Evolutionary conservation across 2,113 vertebrate genomes (phyloP).

Genomic region (Callocephalon fimbriatum): DNA sequence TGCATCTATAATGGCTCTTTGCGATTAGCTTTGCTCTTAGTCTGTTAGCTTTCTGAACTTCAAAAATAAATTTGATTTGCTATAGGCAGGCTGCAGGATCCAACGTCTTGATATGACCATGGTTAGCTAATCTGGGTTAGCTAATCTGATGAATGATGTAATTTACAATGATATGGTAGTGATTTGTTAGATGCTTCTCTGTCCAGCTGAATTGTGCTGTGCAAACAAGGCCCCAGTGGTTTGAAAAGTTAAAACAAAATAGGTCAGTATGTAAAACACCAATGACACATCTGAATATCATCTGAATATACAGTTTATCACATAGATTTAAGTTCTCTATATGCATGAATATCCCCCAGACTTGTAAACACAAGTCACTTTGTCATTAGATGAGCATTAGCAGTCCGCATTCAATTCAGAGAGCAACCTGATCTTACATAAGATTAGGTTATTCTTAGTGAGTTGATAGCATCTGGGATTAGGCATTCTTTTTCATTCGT

Average conservation of each 20-base stretch:
- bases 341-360: not conserved
- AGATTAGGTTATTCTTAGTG: conserved; percentile 14
- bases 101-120: not conserved
- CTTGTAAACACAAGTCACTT: not conserved
- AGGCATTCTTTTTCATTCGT: conserved; percentile 42
- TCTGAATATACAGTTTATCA: not conserved
- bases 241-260: not conserved
- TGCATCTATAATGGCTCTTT: not conserved
- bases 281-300: not conserved
- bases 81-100: not conserved
- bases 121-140: not conserved
- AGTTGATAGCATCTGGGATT: conserved; percentile 32
- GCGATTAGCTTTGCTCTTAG: not conserved
- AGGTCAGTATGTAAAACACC: not conserved
- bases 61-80: not conserved
- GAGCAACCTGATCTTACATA: conserved; percentile 3
- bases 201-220: not conserved
- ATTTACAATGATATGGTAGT: not conserved
- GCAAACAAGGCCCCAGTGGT: not conserved
- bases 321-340: not conserved
- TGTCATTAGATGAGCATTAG: conserved; percentile 17
- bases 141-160: not conserved
- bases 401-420: not conserved
- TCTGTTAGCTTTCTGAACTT: not conserved
- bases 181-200: not conserved